Conservation (phyloP, 2,888 invertebrate genomes). For the Ornithoptera priamus region DNA sequence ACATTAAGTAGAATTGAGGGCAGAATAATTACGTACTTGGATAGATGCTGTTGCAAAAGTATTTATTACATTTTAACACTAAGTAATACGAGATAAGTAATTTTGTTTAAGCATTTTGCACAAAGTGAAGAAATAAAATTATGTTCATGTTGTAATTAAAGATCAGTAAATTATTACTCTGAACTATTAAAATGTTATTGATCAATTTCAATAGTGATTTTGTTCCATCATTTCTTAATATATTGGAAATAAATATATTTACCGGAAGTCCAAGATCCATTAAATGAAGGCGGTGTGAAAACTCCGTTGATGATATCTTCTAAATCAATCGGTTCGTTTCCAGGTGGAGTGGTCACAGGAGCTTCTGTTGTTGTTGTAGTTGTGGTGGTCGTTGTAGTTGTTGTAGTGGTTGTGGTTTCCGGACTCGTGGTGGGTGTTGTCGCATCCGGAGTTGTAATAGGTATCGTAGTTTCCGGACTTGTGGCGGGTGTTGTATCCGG, state of each 20-base stretch:
- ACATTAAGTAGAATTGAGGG: neutral
- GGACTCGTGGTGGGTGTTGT: conserved; percentile 35
- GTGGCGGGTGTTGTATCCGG: too few relatives aligned
- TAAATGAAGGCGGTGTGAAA: conserved; percentile 84
- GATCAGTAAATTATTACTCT: too few relatives aligned
- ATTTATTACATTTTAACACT: too few relatives aligned
- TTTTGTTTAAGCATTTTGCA: too few relatives aligned
- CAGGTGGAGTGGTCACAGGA: conserved; percentile 35
- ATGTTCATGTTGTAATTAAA: too few relatives aligned
- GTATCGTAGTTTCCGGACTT: neutral
- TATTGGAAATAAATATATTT: conserved; percentile 36
- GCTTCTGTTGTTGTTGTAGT: conserved; percentile 29
- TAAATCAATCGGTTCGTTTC: conserved; percentile 72
- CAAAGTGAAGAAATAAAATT: too few relatives aligned
- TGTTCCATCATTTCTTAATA: neutral
- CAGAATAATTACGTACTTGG: too few relatives aligned
- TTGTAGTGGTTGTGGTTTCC: conserved; percentile 28
- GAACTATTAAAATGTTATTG: too few relatives aligned
- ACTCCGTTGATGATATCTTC: conserved; percentile 86
- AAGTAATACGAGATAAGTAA: too few relatives aligned
- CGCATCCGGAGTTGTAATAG: conserved; percentile 35
- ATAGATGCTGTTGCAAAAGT: too few relatives aligned
- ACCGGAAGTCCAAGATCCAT: conserved; percentile 92
- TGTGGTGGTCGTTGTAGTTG: conserved; percentile 16
- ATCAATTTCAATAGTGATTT: too few relatives aligned